Evolutionary conservation across 2,888 invertebrate species (phyloP), one percentile per base, ranked within the genome.

Genomic region (Micropterix aruncella): DNA sequence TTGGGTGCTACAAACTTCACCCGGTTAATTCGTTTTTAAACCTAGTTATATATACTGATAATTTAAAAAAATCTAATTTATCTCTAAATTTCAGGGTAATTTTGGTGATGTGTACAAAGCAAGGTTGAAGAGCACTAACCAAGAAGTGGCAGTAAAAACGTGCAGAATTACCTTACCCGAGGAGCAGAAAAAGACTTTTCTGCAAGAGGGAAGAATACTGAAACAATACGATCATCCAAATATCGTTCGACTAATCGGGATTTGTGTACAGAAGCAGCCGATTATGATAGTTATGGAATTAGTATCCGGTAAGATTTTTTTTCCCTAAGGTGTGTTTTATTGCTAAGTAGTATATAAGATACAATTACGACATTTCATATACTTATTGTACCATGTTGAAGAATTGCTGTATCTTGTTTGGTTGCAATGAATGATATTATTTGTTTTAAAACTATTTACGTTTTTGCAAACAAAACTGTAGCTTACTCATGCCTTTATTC

Each of bases 271-370:
- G 64, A 91, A 94, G 58, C 94, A 95, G 56, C 97, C 97, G 0
- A 94, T 97, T 46, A 95, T 96, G 94, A 95, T 97, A 56, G 94
- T 97, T 19, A 96, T 97, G 96, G 97, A 97, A 69, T 75, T 93
- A 48, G 95, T 95, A 40, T 81, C 86, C 53, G 86, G 87, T 84
- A 60, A 59, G 56, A 46, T 37, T 7, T 27, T 41, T 39, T 27
- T 27, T 27, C n/a, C n/a, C n/a, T n/a, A n/a, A n/a, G n/a, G n/a
- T n/a, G n/a, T n/a, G n/a, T n/a, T n/a, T n/a, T n/a, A n/a, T n/a
- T n/a, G n/a, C n/a, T n/a, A n/a, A n/a, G n/a, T n/a, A n/a, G n/a
- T n/a, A n/a, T n/a, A n/a, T n/a, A n/a, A n/a, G n/a, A n/a, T n/a
- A n/a, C n/a, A n/a, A n/a, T n/a, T n/a, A n/a, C n/a, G n/a, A n/a